Percentiles rank a stretch among this genome's conserved stretches.
Evolutionary conservation across 2,888 invertebrate genomes (phyloP).

Genomic region (Gymnocheta viridis): DNA sequence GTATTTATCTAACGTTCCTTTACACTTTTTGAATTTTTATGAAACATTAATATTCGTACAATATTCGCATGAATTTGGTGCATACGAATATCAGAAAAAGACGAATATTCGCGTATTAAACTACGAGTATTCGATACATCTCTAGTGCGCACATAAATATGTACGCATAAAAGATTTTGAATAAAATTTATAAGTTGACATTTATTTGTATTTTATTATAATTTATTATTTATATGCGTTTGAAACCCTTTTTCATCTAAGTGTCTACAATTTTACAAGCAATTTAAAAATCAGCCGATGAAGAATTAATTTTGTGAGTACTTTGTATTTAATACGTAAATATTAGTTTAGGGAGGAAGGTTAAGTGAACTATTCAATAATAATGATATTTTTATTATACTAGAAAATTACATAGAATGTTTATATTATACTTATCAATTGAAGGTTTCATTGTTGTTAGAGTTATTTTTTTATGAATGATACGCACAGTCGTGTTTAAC

Average conservation of each 20-base stretch:
- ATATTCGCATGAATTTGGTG: no score
- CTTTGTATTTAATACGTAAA: slow-evolving; percentile 7
- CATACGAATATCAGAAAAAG: no score
- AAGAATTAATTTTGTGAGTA: slow-evolving; percentile 8
- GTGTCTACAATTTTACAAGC: slow-evolving; percentile 10
- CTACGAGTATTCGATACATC: no score
- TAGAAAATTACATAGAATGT: slow-evolving; percentile 4
- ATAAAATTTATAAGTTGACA: slow-evolving; percentile 62
- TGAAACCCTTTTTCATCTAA: slow-evolving; percentile 31
- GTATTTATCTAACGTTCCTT: no score
- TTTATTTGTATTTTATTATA: slow-evolving; percentile 67
- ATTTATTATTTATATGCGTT: slow-evolving; percentile 58
- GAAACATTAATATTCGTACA: no score
- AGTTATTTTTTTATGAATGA: background rate
- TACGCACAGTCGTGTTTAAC: background rate
- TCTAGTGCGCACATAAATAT: background rate
- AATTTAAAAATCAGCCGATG: slow-evolving; percentile 7
- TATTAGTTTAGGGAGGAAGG: background rate
- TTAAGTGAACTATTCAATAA: slow-evolving; percentile 21
- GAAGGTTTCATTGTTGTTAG: background rate
- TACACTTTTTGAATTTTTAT: no score
- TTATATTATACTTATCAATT: background rate
- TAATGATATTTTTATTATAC: slow-evolving; percentile 22
- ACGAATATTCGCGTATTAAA: no score
- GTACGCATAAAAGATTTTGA: background rate